Base-by-base conservation (phyloP, 2,113 vertebrate genomes). In the Plecotus auritus region DNA sequence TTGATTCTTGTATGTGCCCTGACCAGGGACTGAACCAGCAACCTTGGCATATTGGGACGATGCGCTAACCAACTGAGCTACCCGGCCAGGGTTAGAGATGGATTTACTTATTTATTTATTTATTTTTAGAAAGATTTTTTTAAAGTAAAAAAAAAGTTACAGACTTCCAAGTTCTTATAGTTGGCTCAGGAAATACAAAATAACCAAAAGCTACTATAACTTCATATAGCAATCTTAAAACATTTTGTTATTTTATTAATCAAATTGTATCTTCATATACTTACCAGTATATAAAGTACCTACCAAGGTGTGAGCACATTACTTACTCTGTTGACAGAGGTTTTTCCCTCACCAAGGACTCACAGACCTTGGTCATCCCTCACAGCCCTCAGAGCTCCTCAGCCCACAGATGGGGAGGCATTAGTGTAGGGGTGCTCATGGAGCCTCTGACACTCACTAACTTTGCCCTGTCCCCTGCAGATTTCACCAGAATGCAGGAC, bases 401-500 rank as follows among this genome's bases (percentile, higher is more conserved):
- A 7, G 9, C 51, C 35, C 9, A 0, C 4, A 14, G n/a, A 13
- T 4, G 30, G 40, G 56, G 14, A 12, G 26, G 66, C 45, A 0
- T 97, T 91, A 4, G 96, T 97, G 37, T 95, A 85, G 37, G 97
- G 92, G 3, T 35, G 96, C 98, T 35, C 95, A 95, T 1, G 97
- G 82, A 67, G 67, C 45, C 9, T 54, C 45, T 80, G 14, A 16
- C 26, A 28, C 69, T 85, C 42, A 17, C 74, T 81, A 11, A 35
- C 61, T 77, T 70, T 28, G 23, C 59, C 74, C 59, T 23, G 26
- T 86, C 88, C 66, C 83, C 49, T 97, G 4, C 92, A 99, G 99
- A 99, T 96, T 98, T 98, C 95, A 97, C 96, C 78, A 94, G 98
- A 97, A 98, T 99, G 97, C 99, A 99, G 98, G 99, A 99, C 98